These are phyloP conservation scores for Eulithis testata DNA, from an alignment of 2,888 invertebrate genomes.

Conservation along the genomic window DNA sequence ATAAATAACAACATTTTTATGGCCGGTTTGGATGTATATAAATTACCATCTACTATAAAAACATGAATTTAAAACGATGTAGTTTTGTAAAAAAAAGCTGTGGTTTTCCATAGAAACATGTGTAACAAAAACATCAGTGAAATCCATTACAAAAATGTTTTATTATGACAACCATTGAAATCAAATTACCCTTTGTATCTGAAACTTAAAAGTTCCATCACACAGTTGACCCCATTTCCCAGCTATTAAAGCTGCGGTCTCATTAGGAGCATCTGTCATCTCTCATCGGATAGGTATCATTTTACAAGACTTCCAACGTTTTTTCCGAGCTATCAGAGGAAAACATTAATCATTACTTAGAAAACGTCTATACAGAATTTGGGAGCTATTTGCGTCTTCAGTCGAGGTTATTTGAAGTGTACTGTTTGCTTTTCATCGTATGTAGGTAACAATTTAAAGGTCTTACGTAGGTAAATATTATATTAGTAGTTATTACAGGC, in stretches of 20 bases:
- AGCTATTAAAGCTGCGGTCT: slow-evolving; percentile 39
- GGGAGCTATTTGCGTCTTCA: slow-evolving; percentile 10
- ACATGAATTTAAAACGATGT: too few species aligned
- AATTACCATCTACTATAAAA: too few species aligned
- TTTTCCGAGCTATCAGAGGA: slow-evolving; percentile 25
- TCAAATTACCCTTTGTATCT: slow-evolving; percentile 30
- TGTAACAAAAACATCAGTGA: too few species aligned
- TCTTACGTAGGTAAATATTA: too few species aligned
- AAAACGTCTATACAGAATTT: slow-evolving; percentile 17
- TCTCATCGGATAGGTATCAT: slow-evolving; percentile 32
- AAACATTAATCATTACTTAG: slow-evolving; percentile 29
- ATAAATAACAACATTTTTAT: too few species aligned
- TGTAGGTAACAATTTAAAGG: too few species aligned
- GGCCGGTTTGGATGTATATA: too few species aligned
- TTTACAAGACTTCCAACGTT: slow-evolving; percentile 24
- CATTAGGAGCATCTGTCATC: slow-evolving; percentile 44
- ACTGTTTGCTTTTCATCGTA: not conserved
- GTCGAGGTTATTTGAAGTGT: slow-evolving; percentile 5
- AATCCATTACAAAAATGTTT: not conserved
- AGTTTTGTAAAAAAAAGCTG: too few species aligned
- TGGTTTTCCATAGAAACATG: too few species aligned
- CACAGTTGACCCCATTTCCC: slow-evolving; percentile 35
- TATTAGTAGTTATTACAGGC: too few species aligned
- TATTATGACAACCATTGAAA: slow-evolving; percentile 13
- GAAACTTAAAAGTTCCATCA: slow-evolving; percentile 30